A percentile compares a stretch with the other conserved stretches of the same genome.
Conservation (phyloP, 2,113 vertebrate species). For the Neodontobutis hainanensis region DNA sequence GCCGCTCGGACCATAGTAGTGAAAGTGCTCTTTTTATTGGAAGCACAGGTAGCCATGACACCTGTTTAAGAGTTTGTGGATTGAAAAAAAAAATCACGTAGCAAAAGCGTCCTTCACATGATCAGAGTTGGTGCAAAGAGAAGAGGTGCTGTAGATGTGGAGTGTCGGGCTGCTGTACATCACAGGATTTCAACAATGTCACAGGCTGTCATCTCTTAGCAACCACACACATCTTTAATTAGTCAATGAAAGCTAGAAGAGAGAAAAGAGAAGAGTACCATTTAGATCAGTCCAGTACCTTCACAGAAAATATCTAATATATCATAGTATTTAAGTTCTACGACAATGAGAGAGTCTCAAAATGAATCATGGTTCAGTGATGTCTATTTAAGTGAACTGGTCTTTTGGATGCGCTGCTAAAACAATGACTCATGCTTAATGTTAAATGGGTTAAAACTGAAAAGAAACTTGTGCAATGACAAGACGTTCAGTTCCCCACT, state of each 20-base stretch:
- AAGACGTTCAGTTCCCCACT: conserved; percentile 20
- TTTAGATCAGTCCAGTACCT: conserved; percentile 38
- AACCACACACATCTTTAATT: conserved; percentile 76
- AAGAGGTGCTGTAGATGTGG: conserved; percentile 41
- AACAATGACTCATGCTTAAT: conserved; percentile 9
- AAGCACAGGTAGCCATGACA: conserved; percentile 38
- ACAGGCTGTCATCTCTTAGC: conserved; percentile 77
- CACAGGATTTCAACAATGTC: conserved; percentile 57
- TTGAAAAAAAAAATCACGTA: neutral
- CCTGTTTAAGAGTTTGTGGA: conserved; percentile 33
- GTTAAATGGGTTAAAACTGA: conserved; percentile 25
- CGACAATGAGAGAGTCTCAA: neutral
- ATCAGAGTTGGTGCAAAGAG: conserved; percentile 35
- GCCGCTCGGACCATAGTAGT: conserved; percentile 22
- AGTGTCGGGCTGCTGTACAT: conserved; percentile 67
- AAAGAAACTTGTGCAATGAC: conserved; percentile 28
- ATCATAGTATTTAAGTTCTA: neutral
- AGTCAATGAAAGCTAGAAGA: conserved; percentile 63
- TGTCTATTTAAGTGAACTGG: conserved; percentile 1
- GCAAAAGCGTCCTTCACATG: conserved; percentile 46
- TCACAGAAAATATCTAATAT: neutral
- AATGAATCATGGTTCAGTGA: neutral
- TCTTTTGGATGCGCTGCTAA: conserved; percentile 1
- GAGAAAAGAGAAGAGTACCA: conserved; percentile 44
- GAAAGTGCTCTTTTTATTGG: conserved; percentile 2